These are phyloP conservation scores for Neuroscelio doddi DNA, from an alignment of 2,888 invertebrate species.

Conservation along the genomic window DNA sequence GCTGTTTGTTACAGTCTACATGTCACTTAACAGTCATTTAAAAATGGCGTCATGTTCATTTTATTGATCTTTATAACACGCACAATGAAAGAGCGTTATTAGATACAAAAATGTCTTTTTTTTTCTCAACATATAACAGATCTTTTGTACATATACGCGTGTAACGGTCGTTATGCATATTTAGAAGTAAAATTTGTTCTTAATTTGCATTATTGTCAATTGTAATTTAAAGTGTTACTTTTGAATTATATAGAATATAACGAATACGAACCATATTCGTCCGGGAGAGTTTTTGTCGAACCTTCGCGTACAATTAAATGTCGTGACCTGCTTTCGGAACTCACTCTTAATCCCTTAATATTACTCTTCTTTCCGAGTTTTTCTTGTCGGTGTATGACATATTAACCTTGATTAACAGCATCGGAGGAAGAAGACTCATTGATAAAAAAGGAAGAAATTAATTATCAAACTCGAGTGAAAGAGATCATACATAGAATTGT, in stretches of 20 bases:
- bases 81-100: slow-evolving; percentile 5
- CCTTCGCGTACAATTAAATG: slow-evolving; percentile 33
- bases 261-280: too few species aligned
- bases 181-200: too few species aligned
- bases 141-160: too few species aligned
- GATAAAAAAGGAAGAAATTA: slow-evolving; percentile 40
- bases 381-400: slow-evolving; percentile 35
- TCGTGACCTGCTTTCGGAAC: slow-evolving; percentile 40
- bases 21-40: slow-evolving; percentile 27
- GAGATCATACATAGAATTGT: slow-evolving; percentile 30
- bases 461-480: slow-evolving; percentile 28
- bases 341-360: slow-evolving; percentile 36
- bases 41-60: slow-evolving; percentile 13
- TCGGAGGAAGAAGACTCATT: slow-evolving; percentile 28
- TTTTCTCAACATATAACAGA: too few species aligned
- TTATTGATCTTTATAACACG: slow-evolving; percentile 23
- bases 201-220: too few species aligned
- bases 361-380: slow-evolving; percentile 36
- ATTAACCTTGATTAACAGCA: slow-evolving; percentile 46
- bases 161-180: too few species aligned
- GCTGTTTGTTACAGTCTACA: slow-evolving; percentile 6
- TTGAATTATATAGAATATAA: too few species aligned
- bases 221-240: too few species aligned
- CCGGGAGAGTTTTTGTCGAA: slow-evolving; percentile 10
- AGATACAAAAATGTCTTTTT: too few species aligned